phyloP scores from a whole-genome alignment of 1,140 invertebrate genomes.

The Samia ricini region DNA sequence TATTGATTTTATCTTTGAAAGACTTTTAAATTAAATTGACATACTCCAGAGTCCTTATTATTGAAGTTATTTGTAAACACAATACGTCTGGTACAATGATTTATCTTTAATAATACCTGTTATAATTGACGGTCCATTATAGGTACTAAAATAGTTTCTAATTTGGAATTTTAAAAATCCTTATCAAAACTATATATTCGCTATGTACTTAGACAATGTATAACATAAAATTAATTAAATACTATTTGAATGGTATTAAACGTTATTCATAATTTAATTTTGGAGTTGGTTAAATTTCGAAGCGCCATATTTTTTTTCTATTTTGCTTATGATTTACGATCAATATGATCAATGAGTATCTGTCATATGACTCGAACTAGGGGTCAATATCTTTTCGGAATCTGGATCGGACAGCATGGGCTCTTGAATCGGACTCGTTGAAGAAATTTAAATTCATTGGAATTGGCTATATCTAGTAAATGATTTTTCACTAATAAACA shows the following conservation, averaged over 20 bases:
- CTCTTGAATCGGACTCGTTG: slow-evolving; percentile 58
- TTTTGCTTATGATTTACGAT: slow-evolving; percentile 38
- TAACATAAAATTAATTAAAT: no score
- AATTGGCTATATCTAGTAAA: slow-evolving; percentile 31
- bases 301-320: slow-evolving; percentile 47
- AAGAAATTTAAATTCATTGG: slow-evolving; percentile 38
- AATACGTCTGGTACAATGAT: neutral
- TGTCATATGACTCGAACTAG: slow-evolving; percentile 37
- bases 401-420: slow-evolving; percentile 44
- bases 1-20: slow-evolving; percentile 7
- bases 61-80: neutral
- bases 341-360: slow-evolving; percentile 63
- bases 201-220: no score
- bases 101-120: neutral
- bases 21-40: slow-evolving; percentile 6
- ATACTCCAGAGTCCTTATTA: neutral
- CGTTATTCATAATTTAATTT: neutral
- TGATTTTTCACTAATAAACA: neutral
- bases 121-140: neutral
- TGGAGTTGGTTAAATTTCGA: neutral
- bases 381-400: slow-evolving; percentile 70
- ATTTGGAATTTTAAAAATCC: neutral
- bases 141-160: neutral
- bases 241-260: no score
- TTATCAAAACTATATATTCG: no score